A percentile compares a stretch with the other conserved stretches of the same genome.
Evolutionary conservation across 2,888 invertebrate species (phyloP).

Genomic region (Nymphalis urticae): DNA sequence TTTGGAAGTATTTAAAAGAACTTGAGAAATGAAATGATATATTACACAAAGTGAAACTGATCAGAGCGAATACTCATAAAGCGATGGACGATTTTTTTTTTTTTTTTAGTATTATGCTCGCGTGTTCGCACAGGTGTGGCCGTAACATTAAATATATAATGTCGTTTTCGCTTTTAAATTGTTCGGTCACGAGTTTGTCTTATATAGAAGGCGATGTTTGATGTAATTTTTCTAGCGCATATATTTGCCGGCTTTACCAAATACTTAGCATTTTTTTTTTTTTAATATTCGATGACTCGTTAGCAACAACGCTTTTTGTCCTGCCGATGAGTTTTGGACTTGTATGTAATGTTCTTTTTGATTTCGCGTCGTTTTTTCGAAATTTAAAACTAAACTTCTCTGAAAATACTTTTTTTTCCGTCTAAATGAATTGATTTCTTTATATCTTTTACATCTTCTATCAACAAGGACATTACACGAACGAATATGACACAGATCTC

Average conservation of each 20-base stretch:
- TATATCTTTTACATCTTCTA: background rate
- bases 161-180: background rate
- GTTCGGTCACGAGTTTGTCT: background rate
- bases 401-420: too few relatives aligned
- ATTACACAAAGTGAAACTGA: too few relatives aligned
- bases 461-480: conserved; percentile 64
- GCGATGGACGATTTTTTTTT: too few relatives aligned
- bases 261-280: conserved; percentile 52
- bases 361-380: conserved; percentile 25
- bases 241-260: conserved; percentile 56
- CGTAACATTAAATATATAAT: background rate
- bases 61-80: too few relatives aligned
- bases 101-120: too few relatives aligned
- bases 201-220: conserved; percentile 38
- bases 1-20: too few relatives aligned
- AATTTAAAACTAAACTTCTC: background rate
- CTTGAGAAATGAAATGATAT: conserved; percentile 2
- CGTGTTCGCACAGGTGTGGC: background rate
- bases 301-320: conserved; percentile 46
- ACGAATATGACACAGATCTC: conserved; percentile 64
- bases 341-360: conserved; percentile 68
- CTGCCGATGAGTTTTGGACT: conserved; percentile 55
- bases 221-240: conserved; percentile 39
- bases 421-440: too few relatives aligned
- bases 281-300: conserved; percentile 31